A percentile compares a stretch with the other conserved stretches of the same genome.
These are phyloP conservation scores for Phyto melanocephala DNA, from an alignment of 2,888 invertebrate genomes.

Conservation along the genomic window DNA sequence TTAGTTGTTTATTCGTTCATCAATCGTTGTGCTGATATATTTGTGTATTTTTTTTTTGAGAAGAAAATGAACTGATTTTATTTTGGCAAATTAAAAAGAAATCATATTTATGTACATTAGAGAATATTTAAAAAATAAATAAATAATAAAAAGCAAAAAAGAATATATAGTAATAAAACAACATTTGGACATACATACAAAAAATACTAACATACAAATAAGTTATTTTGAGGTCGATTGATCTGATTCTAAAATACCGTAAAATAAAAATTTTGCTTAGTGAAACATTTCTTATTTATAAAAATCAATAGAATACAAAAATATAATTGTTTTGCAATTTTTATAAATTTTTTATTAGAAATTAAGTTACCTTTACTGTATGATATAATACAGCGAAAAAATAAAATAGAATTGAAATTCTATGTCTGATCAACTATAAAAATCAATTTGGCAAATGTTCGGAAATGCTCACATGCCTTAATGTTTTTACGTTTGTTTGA, in stretches of 20 bases:
- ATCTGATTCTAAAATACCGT: background rate
- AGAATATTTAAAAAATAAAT: constrained; percentile 23
- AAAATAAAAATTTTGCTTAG: too few relatives aligned
- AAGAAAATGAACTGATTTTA: constrained; percentile 45
- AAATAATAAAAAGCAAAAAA: constrained; percentile 2
- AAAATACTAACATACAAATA: too few relatives aligned
- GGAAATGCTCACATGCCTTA: constrained; percentile 30
- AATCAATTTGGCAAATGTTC: constrained; percentile 51
- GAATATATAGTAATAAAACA: background rate
- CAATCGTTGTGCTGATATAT: constrained; percentile 55
- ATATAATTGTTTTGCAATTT: too few relatives aligned
- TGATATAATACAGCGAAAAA: too few relatives aligned
- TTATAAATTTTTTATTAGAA: background rate
- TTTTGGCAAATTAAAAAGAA: constrained; percentile 49
- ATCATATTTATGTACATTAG: constrained; percentile 53
- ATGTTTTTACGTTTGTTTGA: background rate
- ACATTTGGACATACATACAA: background rate
- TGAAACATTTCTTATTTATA: too few relatives aligned
- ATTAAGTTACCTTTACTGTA: constrained; percentile 12
- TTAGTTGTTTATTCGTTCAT: constrained; percentile 31
- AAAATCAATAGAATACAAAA: too few relatives aligned
- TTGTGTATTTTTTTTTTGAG: constrained; percentile 50
- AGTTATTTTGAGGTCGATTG: constrained; percentile 43
- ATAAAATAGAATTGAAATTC: background rate
- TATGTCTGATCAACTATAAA: constrained; percentile 41